Evolutionary conservation across 2,797 vertebrate genomes (phyloP), one percentile per base, ranked within the genome.

Genomic region (Poecilia picta): DNA sequence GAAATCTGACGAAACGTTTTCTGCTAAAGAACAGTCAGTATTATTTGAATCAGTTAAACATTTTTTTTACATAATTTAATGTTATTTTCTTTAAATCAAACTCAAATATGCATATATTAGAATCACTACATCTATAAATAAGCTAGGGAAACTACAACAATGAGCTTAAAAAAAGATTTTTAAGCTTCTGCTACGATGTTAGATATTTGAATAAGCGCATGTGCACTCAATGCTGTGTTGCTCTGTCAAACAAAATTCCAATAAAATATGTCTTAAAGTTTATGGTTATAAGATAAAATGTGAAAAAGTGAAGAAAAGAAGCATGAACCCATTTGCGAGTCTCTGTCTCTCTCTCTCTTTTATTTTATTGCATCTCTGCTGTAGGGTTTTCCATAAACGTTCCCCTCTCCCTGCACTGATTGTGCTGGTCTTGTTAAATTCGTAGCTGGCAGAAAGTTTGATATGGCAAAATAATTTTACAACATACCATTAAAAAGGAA

Each of bases 401-500:
- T 75, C 64, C 11, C 47, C 66, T 89, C 43, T 20, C 20, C 23
- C 72, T 72, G 6, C 43, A 72, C 74, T 82, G 74, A 81, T 80
- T 83, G 75, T 59, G 75, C 31, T 3, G 62, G 77, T 81, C 85
- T 88, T 74, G 84, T 91, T 89, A 89, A 92, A 92, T 81, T 49
- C 13, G 1, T 76, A 85, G 85, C 87, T 92, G 92, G 89, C 90
- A 85, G 84, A 55, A n/a, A 79, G 73, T 85, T 77, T n/a, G 43
- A 92, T 85, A 86, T 88, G 28, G 59, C 85, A 74, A 59, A 1
- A 43, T 11, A 1, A 81, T 81, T 81, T 89, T 70, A 92, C 88
- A 93, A 89, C 74, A 39, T 33, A 11, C 83, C 76, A 84, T 93
- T 87, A 91, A 93, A 53, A 91, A 88, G 76, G 75, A 76, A 93